Base-by-base conservation (phyloP, 2,888 invertebrate species). In the Heliconius erato region DNA sequence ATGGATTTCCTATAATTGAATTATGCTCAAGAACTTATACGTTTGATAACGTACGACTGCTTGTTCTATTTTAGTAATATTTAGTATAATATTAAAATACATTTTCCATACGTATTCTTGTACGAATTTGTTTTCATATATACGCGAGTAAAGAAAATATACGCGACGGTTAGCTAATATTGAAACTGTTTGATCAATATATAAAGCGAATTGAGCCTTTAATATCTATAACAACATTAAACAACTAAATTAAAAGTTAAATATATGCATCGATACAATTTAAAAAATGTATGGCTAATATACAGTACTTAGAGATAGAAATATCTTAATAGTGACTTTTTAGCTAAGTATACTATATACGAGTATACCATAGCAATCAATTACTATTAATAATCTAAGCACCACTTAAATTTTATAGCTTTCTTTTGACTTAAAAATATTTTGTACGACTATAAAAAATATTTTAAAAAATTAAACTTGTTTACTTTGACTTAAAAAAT, bases 381-480 rank as follows among this genome's bases (percentile, higher is more conserved):
- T 40, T 40, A 35, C 9, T 32, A 40, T 40, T 40, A 40, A 1
- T 40, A 40, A 40, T 40, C 0, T 40, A 40, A 49, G 49, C 16
- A 49, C 16, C 49, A 49, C 3, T 49, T 49, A 49, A 14, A 49
- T 14, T 49, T n/a, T 63, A n/a, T 23, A 32, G 19, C 16, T 19
- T 32, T 19, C 7, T 65, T 59, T 78, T 83, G 67, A 74, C 79
- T 80, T 79, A 69, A 79, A 65, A 72, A 74, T 79, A 79, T 72
- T 40, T 54, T 59, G 59, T 69, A 40, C 35, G 35, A 40, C 35
- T 9, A 9, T 40, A 40, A 40, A 40, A 40, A 9, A 9, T 40
- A 40, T 40, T 28, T 28, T 28, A 28, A 28, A 35, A 40, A 40
- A 40, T 9, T 35, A 9, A 40, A 40, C 35, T 40, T 40, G 35